phyloP scores from a whole-genome alignment of 2,888 invertebrate genomes.

The Cephus pygmeus region DNA sequence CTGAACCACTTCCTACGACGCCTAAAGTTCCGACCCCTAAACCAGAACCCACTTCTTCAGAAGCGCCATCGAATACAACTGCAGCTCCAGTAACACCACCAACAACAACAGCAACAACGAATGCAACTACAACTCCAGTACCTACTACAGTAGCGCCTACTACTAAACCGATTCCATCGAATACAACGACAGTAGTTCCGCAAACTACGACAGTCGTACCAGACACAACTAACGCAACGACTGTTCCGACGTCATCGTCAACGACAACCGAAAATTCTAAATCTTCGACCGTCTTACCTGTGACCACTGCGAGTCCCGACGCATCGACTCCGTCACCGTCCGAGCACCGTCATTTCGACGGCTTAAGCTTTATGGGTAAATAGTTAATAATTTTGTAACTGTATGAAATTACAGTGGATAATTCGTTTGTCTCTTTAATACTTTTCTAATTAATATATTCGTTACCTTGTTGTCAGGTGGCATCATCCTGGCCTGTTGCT shows the following conservation, averaged over 20 bases:
- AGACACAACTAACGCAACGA: constrained; percentile 21
- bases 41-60: too few relatives aligned
- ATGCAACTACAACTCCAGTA: neutral
- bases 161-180: constrained; percentile 20
- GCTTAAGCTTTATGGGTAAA: constrained; percentile 75
- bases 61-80: neutral
- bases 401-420: constrained; percentile 22
- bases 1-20: neutral
- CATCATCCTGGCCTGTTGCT: constrained; percentile 82
- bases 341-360: constrained; percentile 73
- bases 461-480: constrained; percentile 72
- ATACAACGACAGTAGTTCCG: constrained; percentile 34
- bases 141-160: neutral
- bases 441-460: neutral
- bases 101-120: too few relatives aligned
- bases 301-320: constrained; percentile 33
- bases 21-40: fast-evolving
- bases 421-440: neutral
- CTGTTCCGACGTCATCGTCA: constrained; percentile 30
- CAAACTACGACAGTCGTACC: constrained; percentile 26
- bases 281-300: constrained; percentile 31
- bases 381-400: constrained; percentile 11
- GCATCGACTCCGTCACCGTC: constrained; percentile 30
- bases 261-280: constrained; percentile 23
- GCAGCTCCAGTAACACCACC: neutral